phyloP scores from a whole-genome alignment of 2,113 vertebrate species.

The Rhinolophus sinicus region DNA sequence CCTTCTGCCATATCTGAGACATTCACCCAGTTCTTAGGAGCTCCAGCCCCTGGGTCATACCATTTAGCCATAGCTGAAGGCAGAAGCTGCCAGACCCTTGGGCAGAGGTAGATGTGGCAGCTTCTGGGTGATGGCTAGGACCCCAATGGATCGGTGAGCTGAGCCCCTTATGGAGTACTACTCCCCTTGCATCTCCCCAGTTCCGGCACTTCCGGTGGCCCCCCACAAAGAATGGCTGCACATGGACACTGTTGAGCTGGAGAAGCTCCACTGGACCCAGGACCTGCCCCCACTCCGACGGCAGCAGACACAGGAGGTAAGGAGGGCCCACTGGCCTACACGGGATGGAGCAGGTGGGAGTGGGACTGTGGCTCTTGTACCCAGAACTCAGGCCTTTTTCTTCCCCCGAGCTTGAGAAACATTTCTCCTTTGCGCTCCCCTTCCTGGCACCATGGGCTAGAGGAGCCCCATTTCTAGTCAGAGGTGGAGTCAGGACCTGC shows the following conservation, averaged over 20 bases:
- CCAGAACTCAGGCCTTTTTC: not conserved
- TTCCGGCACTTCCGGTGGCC: constrained; percentile 88
- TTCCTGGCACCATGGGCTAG: not conserved
- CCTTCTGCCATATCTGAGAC: not conserved
- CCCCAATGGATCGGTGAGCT: not conserved
- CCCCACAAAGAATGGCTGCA: constrained; percentile 94
- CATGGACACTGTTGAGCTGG: constrained; percentile 94
- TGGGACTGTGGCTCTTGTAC: not conserved
- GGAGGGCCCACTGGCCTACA: not conserved
- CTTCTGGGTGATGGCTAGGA: not conserved
- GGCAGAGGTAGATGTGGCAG: not conserved
- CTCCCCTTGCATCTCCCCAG: constrained; percentile 73
- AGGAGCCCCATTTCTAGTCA: not conserved
- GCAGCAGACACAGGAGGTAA: constrained; percentile 91
- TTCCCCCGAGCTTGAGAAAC: not conserved
- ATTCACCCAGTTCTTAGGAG: not conserved
- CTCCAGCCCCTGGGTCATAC: not conserved
- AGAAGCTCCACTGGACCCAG: constrained; percentile 96
- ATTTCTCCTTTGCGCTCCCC: not conserved
- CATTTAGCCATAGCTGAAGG: not conserved
- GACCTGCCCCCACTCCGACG: constrained; percentile 89
- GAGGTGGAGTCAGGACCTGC: not conserved
- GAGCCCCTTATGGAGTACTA: not conserved
- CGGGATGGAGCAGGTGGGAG: not conserved
- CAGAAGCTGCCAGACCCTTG: not conserved